Evolutionary conservation across 2,888 invertebrate species (phyloP).

Genomic region (Drosophila formosana): DNA sequence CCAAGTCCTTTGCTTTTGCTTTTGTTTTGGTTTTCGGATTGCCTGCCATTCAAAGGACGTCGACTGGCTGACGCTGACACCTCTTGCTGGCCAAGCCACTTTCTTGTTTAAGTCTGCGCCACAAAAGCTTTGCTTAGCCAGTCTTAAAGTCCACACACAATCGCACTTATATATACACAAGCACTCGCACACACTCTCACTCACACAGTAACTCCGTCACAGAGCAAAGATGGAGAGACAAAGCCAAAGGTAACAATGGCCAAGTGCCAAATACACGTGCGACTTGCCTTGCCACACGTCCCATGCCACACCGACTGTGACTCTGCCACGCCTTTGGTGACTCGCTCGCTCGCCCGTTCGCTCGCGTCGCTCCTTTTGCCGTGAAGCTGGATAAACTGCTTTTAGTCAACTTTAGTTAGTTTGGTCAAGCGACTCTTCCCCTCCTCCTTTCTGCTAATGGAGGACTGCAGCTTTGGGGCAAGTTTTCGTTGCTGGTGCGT

Average conservation of each 20-base stretch:
- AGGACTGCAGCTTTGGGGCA: constrained; percentile 40
- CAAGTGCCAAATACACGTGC: constrained; percentile 78
- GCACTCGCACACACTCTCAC: constrained; percentile 14
- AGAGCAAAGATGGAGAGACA: constrained; percentile 69
- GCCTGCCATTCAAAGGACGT: constrained; percentile 55
- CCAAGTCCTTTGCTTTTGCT: constrained; percentile 28
- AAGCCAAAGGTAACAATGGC: constrained; percentile 73
- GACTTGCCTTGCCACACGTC: constrained; percentile 56
- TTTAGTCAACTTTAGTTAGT: constrained; percentile 80
- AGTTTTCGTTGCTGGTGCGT: constrained; percentile 42
- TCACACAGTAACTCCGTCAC: constrained; percentile 46
- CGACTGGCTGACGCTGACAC: constrained; percentile 68
- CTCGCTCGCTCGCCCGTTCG: not conserved
- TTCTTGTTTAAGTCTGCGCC: constrained; percentile 53
- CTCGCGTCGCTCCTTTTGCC: constrained; percentile 6
- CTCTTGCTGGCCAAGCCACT: constrained; percentile 41
- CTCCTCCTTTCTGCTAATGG: constrained; percentile 58
- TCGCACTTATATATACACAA: constrained; percentile 4
- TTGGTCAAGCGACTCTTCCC: constrained; percentile 58
- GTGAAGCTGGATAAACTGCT: constrained; percentile 72
- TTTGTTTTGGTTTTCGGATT: not conserved
- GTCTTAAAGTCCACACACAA: constrained; percentile 63
- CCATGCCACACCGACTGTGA: constrained; percentile 23
- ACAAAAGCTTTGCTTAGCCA: constrained; percentile 78
- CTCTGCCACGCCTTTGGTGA: constrained; percentile 7